phyloP scores from a whole-genome alignment of 2,113 vertebrate species.

The Erinaceus europaeus region DNA sequence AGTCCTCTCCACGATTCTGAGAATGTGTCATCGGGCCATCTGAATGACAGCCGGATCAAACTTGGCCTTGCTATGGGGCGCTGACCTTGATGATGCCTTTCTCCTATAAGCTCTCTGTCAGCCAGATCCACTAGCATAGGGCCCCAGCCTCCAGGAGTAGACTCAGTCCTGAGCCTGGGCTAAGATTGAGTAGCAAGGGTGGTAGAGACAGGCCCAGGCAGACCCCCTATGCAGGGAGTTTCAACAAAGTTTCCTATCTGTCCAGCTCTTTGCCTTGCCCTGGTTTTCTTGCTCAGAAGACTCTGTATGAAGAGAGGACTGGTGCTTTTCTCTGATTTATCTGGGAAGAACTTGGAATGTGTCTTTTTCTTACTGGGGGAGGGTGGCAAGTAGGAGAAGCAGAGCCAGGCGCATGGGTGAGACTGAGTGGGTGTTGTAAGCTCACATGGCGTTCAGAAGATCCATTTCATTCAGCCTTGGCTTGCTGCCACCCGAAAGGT shows the following conservation, averaged over 20 bases:
- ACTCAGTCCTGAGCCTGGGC: neutral
- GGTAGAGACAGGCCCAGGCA: neutral
- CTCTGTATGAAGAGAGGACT: neutral
- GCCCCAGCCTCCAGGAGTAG: neutral
- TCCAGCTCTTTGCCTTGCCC: neutral
- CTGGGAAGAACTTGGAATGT: neutral
- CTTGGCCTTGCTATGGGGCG: neutral
- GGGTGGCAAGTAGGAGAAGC: neutral
- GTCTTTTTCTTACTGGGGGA: neutral
- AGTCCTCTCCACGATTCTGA: too few species aligned
- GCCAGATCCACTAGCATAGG: neutral
- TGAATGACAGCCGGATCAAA: neutral
- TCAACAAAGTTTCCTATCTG: accelerated
- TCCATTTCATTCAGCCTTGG: neutral
- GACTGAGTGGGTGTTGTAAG: neutral
- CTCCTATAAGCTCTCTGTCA: neutral
- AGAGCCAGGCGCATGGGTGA: neutral
- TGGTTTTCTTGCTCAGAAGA: neutral
- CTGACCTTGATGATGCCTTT: neutral
- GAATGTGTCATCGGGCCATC: neutral
- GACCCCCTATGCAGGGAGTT: neutral
- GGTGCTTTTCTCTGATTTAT: neutral
- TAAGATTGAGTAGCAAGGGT: neutral
- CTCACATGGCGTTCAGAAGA: neutral
- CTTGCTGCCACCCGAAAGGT: neutral